Conservation (phyloP, 2,888 invertebrate species). For the Catocala nupta region DNA sequence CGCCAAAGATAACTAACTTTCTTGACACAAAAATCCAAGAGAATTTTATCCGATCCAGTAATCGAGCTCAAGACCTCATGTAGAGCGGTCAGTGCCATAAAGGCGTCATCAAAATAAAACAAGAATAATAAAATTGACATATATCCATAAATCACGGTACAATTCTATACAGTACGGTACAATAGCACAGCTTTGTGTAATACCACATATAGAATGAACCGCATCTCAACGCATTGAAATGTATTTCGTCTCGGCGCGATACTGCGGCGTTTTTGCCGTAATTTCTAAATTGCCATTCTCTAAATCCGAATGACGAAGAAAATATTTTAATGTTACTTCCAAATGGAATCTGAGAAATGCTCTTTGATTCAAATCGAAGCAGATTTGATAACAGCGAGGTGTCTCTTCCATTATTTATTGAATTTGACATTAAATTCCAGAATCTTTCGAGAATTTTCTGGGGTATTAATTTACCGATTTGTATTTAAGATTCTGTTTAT, state of each 20-base stretch:
- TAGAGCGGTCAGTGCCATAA: too few relatives aligned
- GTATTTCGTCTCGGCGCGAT: constrained; percentile 8
- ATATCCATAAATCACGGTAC: too few relatives aligned
- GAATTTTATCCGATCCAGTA: too few relatives aligned
- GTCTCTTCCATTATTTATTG: constrained; percentile 40
- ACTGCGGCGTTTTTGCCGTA: constrained; percentile 13
- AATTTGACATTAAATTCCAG: constrained; percentile 28
- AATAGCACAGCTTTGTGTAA: not conserved
- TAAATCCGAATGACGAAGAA: constrained; percentile 25
- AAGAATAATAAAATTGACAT: too few relatives aligned
- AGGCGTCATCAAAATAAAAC: too few relatives aligned
- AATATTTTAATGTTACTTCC: constrained; percentile 40
- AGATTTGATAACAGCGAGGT: constrained; percentile 33
- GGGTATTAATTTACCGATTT: constrained; percentile 7
- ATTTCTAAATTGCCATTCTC: constrained; percentile 35
- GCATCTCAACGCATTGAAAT: constrained; percentile 13
- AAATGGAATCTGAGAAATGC: constrained; percentile 37
- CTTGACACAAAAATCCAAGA: too few relatives aligned
- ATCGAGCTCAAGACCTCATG: too few relatives aligned
- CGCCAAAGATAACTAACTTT: too few relatives aligned
- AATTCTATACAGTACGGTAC: not conserved
- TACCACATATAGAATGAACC: constrained; percentile 11
- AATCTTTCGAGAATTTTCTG: not conserved
- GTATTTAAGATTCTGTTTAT: constrained; percentile 1
- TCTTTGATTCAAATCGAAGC: constrained; percentile 47